A percentile compares a stretch with the other conserved stretches of the same genome.
Evolutionary conservation across 1,140 invertebrate genomes (phyloP).

Genomic region (Plutomurus gul): DNA sequence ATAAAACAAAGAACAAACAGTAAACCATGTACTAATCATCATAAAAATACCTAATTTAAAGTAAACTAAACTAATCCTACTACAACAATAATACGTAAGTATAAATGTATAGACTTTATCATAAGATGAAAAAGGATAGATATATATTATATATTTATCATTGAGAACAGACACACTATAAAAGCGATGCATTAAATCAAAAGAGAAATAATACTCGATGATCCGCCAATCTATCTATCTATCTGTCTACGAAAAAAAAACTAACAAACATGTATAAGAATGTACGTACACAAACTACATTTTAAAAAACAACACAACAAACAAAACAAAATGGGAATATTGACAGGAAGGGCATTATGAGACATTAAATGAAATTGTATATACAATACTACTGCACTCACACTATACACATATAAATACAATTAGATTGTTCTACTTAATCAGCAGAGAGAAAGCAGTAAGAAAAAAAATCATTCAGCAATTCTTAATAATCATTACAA

Average conservation of each 20-base stretch:
- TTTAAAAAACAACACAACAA: neutral
- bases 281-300: neutral
- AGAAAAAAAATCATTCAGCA: slow-evolving; percentile 18
- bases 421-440: slow-evolving; percentile 16
- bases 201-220: slow-evolving; percentile 29
- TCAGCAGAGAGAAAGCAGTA: slow-evolving; percentile 3
- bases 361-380: slow-evolving; percentile 30
- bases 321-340: neutral
- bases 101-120: slow-evolving; percentile 23
- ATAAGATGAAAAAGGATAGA: slow-evolving; percentile 17
- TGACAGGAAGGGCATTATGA: neutral
- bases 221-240: slow-evolving; percentile 26
- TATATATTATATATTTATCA: slow-evolving; percentile 31
- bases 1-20: slow-evolving; percentile 22
- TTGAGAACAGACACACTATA: slow-evolving; percentile 24
- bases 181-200: slow-evolving; percentile 17
- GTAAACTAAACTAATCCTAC: slow-evolving; percentile 5
- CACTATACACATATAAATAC: neutral
- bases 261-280: neutral
- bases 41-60: slow-evolving; percentile 20
- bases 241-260: slow-evolving; percentile 23
- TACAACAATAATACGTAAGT: slow-evolving; percentile 6
- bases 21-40: slow-evolving; percentile 27
- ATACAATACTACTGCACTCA: slow-evolving; percentile 7
- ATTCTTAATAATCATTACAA: slow-evolving; percentile 14